Evolutionary conservation across 1,140 invertebrate species (phyloP).

Genomic region (Protaetia brevitarsis): DNA sequence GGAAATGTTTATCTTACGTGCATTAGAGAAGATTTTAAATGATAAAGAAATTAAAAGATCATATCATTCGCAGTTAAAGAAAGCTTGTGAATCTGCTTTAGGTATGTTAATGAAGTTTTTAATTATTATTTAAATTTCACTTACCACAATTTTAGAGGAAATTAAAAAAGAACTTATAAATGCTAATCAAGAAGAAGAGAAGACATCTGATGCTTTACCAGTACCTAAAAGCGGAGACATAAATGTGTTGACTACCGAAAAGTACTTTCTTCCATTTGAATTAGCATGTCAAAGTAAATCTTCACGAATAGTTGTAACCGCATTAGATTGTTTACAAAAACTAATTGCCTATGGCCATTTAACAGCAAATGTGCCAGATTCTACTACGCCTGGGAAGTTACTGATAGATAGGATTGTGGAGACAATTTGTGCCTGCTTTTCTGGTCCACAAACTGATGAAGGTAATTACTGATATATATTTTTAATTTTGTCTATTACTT

Average conservation of each 20-base stretch:
- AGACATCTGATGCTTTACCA: conserved; percentile 81
- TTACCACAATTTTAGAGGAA: conserved; percentile 68
- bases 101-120: conserved; percentile 58
- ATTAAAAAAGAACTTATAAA: conserved; percentile 76
- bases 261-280: conserved; percentile 98
- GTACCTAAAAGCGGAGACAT: conserved; percentile 81
- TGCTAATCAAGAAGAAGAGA: conserved; percentile 61
- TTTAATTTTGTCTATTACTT: background rate
- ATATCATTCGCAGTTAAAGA: conserved; percentile 91
- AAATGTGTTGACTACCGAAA: conserved; percentile 89
- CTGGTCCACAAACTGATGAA: conserved; percentile 96
- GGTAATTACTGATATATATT: conserved; percentile 44
- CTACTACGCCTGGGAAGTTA: conserved; percentile 79
- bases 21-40: conserved; percentile 93
- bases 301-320: conserved; percentile 90
- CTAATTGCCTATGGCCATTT: conserved; percentile 98
- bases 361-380: conserved; percentile 90
- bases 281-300: conserved; percentile 96
- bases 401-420: conserved; percentile 97
- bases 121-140: background rate
- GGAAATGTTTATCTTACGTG: conserved; percentile 97
- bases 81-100: conserved; percentile 92
- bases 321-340: conserved; percentile 96
- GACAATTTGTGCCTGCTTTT: conserved; percentile 96
- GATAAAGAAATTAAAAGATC: conserved; percentile 97